Percentiles rank a stretch among this genome's conserved stretches.
Conservation (phyloP, 1,140 invertebrate genomes). For the Anastatus disparis region DNA sequence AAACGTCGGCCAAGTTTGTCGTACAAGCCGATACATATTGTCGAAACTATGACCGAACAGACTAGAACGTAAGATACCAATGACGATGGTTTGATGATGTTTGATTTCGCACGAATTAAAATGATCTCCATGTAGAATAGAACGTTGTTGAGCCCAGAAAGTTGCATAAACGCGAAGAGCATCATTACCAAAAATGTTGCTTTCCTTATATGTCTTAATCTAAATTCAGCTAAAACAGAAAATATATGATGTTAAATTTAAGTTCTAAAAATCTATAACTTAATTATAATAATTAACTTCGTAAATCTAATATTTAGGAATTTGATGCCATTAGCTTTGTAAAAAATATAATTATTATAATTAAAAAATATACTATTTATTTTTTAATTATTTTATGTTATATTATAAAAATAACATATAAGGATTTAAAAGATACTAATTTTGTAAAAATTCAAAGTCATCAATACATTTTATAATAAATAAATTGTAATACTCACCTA, state of each 20-base stretch:
- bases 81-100: conserved; percentile 58
- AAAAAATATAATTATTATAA: no score
- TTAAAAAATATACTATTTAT: no score
- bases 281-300: no score
- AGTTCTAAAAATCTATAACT: no score
- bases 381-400: no score
- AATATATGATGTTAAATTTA: no score
- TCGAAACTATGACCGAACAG: conserved; percentile 66
- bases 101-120: conserved; percentile 68
- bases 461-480: no score
- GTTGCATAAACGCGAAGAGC: conserved; percentile 79
- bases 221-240: conserved; percentile 27
- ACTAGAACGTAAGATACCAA: conserved; percentile 75
- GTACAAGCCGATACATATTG: conserved; percentile 66
- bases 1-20: conserved; percentile 78
- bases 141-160: conserved; percentile 80
- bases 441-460: no score
- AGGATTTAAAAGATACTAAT: no score
- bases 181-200: conserved; percentile 73
- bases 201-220: conserved; percentile 57
- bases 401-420: no score
- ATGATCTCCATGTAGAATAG: conserved; percentile 82
- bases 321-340: no score
- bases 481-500: conserved; percentile 28
- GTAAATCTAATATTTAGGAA: no score